Conservation (phyloP, 2,113 vertebrate species). For the Seriola aureovittata region DNA sequence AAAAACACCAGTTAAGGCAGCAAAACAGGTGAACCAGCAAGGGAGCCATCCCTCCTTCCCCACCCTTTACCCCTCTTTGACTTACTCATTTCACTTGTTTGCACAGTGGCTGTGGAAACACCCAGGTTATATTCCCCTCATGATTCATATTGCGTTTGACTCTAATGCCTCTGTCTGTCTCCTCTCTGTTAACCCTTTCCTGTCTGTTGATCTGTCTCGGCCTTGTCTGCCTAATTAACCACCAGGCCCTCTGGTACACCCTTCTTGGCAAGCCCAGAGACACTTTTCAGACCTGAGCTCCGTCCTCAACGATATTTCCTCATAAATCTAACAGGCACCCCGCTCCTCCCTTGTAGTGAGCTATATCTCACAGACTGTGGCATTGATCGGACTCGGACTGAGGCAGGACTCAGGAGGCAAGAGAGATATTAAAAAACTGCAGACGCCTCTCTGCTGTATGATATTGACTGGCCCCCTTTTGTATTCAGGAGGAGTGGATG, state of each 20-base stretch:
- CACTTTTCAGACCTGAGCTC: conserved; percentile 57
- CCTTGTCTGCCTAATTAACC: conserved; percentile 71
- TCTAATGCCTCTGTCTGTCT: conserved; percentile 57
- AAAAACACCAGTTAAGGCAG: conserved; percentile 25
- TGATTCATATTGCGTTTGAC: conserved; percentile 55
- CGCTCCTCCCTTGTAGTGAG: conserved; percentile 56
- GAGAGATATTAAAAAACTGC: conserved; percentile 78
- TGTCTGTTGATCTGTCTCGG: conserved; percentile 33
- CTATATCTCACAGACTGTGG: conserved; percentile 76
- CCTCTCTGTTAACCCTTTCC: conserved; percentile 54
- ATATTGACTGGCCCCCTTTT: conserved; percentile 70
- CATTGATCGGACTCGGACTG: conserved; percentile 77
- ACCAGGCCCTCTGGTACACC: conserved; percentile 29
- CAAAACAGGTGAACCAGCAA: conserved; percentile 22
- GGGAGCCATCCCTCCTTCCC: neutral
- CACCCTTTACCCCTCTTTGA: conserved; percentile 35
- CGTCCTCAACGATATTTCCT: conserved; percentile 61
- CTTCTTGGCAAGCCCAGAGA: conserved; percentile 52
- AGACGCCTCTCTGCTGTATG: conserved; percentile 65
- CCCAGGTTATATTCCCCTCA: conserved; percentile 33
- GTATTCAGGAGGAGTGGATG: conserved; percentile 65
- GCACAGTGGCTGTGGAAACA: conserved; percentile 57
- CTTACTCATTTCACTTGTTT: conserved; percentile 68
- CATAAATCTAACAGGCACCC: conserved; percentile 71
- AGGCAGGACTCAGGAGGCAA: conserved; percentile 71